A percentile compares a stretch with the other conserved stretches of the same genome.
These are phyloP conservation scores for Drosophila subsilvestris DNA, from an alignment of 2,888 invertebrate genomes.

Conservation along the genomic window DNA sequence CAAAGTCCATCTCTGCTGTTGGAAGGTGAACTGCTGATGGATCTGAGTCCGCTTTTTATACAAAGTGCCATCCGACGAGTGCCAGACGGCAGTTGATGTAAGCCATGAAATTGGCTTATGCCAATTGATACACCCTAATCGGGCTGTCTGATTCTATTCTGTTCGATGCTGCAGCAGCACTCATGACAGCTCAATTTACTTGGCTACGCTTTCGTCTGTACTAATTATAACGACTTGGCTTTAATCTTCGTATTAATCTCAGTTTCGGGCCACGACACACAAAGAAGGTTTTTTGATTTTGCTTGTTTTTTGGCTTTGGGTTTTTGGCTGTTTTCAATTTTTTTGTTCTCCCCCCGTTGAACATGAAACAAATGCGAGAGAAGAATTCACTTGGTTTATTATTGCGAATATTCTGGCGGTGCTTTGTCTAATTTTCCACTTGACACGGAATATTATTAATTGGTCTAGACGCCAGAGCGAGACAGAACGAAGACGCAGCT, in stretches of 20 bases:
- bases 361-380: conserved; percentile 37
- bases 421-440: conserved; percentile 57
- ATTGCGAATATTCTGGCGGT: conserved; percentile 36
- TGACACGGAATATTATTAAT: conserved; percentile 76
- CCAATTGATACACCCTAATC: background rate
- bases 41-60: background rate
- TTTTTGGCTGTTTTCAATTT: conserved; percentile 22
- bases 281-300: conserved; percentile 18
- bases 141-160: background rate
- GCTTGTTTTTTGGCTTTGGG: background rate
- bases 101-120: background rate
- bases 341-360: conserved; percentile 8
- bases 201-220: conserved; percentile 8
- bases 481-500: conserved; percentile 25
- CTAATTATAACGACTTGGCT: conserved; percentile 66
- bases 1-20: conserved; percentile 8
- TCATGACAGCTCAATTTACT: conserved; percentile 67
- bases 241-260: conserved; percentile 70
- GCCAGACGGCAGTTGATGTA: background rate
- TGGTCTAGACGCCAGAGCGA: conserved; percentile 66
- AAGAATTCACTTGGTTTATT: conserved; percentile 51
- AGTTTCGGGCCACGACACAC: conserved; percentile 35
- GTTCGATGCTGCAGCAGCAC: conserved; percentile 30
- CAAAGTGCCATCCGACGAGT: no score
- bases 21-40: background rate